Percentiles rank a stretch among this genome's conserved stretches.
phyloP scores from a whole-genome alignment of 2,888 invertebrate species.

The Rhagonycha lutea region DNA sequence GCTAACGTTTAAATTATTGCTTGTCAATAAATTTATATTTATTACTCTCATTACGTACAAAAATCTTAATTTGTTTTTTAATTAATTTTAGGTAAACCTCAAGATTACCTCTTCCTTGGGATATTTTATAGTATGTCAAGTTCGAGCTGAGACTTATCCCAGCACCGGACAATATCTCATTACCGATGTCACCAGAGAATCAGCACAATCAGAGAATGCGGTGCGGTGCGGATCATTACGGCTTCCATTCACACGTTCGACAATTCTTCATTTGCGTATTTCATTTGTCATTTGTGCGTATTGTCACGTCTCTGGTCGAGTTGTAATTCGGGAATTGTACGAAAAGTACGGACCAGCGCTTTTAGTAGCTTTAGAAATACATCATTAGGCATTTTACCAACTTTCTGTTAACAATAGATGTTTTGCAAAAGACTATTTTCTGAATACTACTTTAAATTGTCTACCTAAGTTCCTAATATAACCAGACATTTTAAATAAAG shows the following conservation, averaged over 20 bases:
- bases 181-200: slow-evolving; percentile 41
- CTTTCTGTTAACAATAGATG: slow-evolving; percentile 28
- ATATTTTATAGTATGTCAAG: slow-evolving; percentile 24
- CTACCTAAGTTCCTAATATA: not conserved
- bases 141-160: slow-evolving; percentile 25
- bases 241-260: slow-evolving; percentile 55
- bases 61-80: not conserved
- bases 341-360: slow-evolving; percentile 28
- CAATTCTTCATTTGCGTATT: slow-evolving; percentile 62
- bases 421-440: slow-evolving; percentile 13
- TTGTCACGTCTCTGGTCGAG: slow-evolving; percentile 47
- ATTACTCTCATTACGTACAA: not conserved
- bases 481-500: not conserved
- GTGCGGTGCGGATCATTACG: slow-evolving; percentile 52
- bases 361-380: slow-evolving; percentile 34
- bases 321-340: slow-evolving; percentile 35
- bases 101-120: slow-evolving; percentile 10
- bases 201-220: slow-evolving; percentile 39
- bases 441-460: slow-evolving; percentile 5
- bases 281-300: slow-evolving; percentile 60
- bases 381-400: slow-evolving; percentile 34
- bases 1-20: not conserved
- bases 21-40: not conserved
- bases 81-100: not conserved
- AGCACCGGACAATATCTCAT: slow-evolving; percentile 43